Percentiles rank a stretch among this genome's conserved stretches.
phyloP scores from a whole-genome alignment of 2,113 vertebrate genomes.

The Herpetotheres cachinnans region DNA sequence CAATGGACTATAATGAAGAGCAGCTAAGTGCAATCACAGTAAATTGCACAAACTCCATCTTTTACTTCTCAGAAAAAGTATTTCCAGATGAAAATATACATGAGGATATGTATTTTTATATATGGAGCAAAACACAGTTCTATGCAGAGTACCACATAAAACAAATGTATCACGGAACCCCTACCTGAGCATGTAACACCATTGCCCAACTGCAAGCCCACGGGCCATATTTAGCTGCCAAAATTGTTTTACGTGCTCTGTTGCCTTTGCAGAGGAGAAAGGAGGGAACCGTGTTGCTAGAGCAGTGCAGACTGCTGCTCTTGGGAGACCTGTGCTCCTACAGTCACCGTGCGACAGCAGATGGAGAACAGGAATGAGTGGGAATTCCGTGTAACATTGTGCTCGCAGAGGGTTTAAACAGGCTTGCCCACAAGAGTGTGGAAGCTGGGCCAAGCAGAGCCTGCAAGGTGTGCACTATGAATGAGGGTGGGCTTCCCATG shows the following conservation, averaged over 20 bases:
- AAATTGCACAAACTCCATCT: background rate
- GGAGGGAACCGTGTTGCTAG: background rate
- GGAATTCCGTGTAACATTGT: background rate
- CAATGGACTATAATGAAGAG: constrained; percentile 20
- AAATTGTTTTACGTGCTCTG: background rate
- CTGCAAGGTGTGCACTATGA: fast-evolving
- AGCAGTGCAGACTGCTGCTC: background rate
- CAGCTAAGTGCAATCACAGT: constrained; percentile 7
- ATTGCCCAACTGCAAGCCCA: background rate
- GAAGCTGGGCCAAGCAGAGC: background rate
- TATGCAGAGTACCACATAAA: background rate
- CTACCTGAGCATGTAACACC: background rate
- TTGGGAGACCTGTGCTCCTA: background rate
- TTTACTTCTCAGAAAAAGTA: background rate
- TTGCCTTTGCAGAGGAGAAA: background rate
- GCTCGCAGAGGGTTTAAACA: background rate
- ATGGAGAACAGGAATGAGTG: background rate
- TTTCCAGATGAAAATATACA: background rate
- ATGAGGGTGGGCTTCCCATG: background rate
- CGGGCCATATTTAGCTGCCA: background rate
- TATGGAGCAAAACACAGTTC: background rate
- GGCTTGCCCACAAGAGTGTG: background rate
- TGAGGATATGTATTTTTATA: background rate
- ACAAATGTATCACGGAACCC: background rate
- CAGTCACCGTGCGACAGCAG: background rate